Evolutionary conservation across 2,113 vertebrate genomes (phyloP), one percentile per base, ranked within the genome.

Genomic region (Bucco capensis): DNA sequence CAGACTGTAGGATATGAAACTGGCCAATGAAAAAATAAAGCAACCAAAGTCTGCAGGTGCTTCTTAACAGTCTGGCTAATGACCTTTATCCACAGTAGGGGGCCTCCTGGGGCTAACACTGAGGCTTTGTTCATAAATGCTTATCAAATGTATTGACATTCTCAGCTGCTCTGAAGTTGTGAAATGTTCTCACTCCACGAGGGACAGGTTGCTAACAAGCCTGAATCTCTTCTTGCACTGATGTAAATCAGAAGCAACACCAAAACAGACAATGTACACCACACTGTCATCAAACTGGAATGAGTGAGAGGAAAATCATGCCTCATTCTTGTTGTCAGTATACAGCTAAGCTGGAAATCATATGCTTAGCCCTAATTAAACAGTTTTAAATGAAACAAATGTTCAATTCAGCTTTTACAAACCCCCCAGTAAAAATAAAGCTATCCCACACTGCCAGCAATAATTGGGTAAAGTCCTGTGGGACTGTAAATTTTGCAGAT

Each of bases 61-160:
- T 88, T 90, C 80, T 86, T 57, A 83, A 71, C 74, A n/a, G 49
- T 67, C 46, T 90, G 80, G 65, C 61, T 84, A 80, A 81, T 94
- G 90, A 94, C 93, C 90, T 96, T 95, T 95, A 70, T 78, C 46
- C 42, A 75, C 66, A 70, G 76, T 4, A 69, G 57, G 86, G 5
- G 19, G 81, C 40, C 90, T 90, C 90, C 62, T 72, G 88, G 70
- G 88, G 46, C 37, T 88, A 88, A 23, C 71, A 72, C 76, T 54
- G 46, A 90, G 80, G 33, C 23, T 90, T 73, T 90, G 58, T 90
- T 94, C 77, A 90, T 96, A 96, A 95, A 88, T 90, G 90, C 77
- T 93, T 94, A 94, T 92, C 90, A 96, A 94, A 86, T 82, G 75
- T 53, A 91, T 83, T 88, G 90, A 94, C 77, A 88, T 93, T 81